These are phyloP conservation scores for Papilio demoleus DNA, from an alignment of 2,888 invertebrate species.

Conservation along the genomic window DNA sequence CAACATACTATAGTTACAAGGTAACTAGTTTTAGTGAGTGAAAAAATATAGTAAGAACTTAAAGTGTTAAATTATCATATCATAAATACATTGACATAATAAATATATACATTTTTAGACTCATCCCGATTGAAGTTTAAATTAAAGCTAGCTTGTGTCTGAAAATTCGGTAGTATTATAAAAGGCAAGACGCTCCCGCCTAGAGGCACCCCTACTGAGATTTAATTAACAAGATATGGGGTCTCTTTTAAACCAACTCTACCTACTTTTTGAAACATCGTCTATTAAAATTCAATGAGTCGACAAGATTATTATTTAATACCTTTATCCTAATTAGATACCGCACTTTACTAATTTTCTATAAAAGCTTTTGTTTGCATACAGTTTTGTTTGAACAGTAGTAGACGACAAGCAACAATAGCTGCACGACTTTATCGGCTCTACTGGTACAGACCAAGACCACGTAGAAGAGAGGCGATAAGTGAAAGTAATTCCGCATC, in stretches of 20 bases:
- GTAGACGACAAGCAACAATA: no score
- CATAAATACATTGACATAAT: conserved; percentile 58
- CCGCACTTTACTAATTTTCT: conserved; percentile 14
- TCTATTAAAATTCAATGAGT: conserved; percentile 78
- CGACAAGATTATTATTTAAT: conserved; percentile 65
- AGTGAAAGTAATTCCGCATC: no score
- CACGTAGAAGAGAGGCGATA: no score
- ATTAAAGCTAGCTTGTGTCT: conserved; percentile 75
- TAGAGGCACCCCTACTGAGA: conserved; percentile 76
- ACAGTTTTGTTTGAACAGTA: not conserved
- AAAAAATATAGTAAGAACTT: conserved; percentile 1
- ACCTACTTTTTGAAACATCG: conserved; percentile 78
- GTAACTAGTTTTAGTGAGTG: not conserved
- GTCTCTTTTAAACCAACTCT: conserved; percentile 78
- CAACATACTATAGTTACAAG: not conserved
- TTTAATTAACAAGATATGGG: conserved; percentile 84
- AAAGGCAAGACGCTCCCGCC: conserved; percentile 67
- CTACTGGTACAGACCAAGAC: no score
- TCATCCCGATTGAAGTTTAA: conserved; percentile 74
- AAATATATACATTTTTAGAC: conserved; percentile 63
- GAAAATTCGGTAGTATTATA: conserved; percentile 75
- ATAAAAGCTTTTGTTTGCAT: not conserved
- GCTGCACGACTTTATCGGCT: no score
- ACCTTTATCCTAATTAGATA: conserved; percentile 49
- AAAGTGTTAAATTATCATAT: conserved; percentile 45